Conservation (phyloP, 1,140 invertebrate genomes). For the Neelides sp. region DNA sequence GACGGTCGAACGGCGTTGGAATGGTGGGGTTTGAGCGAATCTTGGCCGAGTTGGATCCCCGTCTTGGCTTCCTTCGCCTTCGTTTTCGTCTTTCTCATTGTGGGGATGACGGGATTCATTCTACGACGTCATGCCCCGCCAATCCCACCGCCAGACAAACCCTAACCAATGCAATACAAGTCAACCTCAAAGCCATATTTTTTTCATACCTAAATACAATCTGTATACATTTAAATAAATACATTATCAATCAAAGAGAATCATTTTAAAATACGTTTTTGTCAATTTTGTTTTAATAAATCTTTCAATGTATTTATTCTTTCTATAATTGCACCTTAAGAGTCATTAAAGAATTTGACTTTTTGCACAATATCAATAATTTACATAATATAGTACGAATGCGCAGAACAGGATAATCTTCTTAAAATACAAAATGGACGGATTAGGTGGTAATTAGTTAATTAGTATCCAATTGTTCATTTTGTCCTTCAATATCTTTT, state of each 20-base stretch:
- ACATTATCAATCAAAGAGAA: not conserved
- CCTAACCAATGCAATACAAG: not conserved
- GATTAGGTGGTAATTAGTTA: too few relatives aligned
- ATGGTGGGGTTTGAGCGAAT: not conserved
- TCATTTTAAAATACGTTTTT: not conserved
- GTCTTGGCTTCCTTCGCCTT: conserved; percentile 3
- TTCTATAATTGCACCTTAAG: too few relatives aligned
- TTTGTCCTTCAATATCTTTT: too few relatives aligned
- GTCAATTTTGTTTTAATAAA: not conserved
- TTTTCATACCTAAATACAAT: not conserved
- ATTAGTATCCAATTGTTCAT: too few relatives aligned
- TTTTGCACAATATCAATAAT: too few relatives aligned
- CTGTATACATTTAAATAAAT: not conserved
- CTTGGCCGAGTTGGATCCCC: conserved; percentile 8
- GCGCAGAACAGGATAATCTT: too few relatives aligned
- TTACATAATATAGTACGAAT: too few relatives aligned
- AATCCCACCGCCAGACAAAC: conserved; percentile 17
- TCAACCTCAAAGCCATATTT: not conserved
- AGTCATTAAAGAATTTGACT: too few relatives aligned
- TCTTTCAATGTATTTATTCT: too few relatives aligned
- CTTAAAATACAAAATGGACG: too few relatives aligned
- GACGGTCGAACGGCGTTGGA: conserved; percentile 6
- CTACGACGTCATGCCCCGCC: conserved; percentile 11
- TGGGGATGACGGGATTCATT: conserved; percentile 15
- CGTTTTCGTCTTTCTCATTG: conserved; percentile 5